Conservation (phyloP, 1,140 invertebrate species). For the Augochlora pura region DNA sequence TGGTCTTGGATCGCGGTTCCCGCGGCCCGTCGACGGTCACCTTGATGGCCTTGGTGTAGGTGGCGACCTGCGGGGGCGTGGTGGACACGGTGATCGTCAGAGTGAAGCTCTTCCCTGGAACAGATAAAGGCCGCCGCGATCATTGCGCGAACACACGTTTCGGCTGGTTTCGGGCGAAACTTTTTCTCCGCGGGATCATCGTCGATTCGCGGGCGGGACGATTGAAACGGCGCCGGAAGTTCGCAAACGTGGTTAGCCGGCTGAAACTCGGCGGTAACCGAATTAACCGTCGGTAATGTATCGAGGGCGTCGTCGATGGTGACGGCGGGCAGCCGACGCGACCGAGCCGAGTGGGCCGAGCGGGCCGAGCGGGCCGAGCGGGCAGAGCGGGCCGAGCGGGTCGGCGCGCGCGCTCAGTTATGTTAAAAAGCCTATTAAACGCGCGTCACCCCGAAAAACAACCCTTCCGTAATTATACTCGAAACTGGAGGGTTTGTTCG, state of each 20-base stretch:
- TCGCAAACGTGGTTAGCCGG: constrained; percentile 68
- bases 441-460: constrained; percentile 66
- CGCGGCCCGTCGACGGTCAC: constrained; percentile 98
- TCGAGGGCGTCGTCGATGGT: constrained; percentile 62
- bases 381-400: constrained; percentile 14
- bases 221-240: constrained; percentile 63
- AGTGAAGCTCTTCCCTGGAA: constrained; percentile 97
- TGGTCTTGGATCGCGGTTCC: constrained; percentile 97
- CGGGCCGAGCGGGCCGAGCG: constrained; percentile 25
- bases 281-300: constrained; percentile 74
- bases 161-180: not conserved
- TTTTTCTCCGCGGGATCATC: not conserved
- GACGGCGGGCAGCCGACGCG: constrained; percentile 50
- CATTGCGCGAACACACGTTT: too few relatives aligned
- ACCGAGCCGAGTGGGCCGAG: constrained; percentile 24
- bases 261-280: constrained; percentile 67
- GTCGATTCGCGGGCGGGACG: constrained; percentile 43
- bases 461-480: constrained; percentile 28
- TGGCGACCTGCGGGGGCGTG: constrained; percentile 96
- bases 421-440: constrained; percentile 61
- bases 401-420: constrained; percentile 27
- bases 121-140: constrained; percentile 37
- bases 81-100: constrained; percentile 97
- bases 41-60: constrained; percentile 99
- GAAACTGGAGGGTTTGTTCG: constrained; percentile 58